Evolutionary conservation across 2,888 invertebrate genomes (phyloP).

Genomic region (Baronia brevicornis): DNA sequence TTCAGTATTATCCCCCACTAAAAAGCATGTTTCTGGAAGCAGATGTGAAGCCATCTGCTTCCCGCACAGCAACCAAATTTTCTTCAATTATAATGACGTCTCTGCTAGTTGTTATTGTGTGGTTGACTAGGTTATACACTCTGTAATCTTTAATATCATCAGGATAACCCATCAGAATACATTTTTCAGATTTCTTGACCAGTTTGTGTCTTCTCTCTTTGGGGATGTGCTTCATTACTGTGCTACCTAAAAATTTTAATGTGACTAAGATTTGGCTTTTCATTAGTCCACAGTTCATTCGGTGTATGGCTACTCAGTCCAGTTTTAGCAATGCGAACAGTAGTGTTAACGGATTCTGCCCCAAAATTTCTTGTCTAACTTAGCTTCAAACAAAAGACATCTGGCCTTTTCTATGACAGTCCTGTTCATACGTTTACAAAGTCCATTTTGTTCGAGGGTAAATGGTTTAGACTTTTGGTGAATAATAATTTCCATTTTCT

Average conservation of each 20-base stretch:
- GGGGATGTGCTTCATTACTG: not conserved
- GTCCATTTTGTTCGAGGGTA: constrained; percentile 17
- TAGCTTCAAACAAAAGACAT: constrained; percentile 14
- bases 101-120: not conserved
- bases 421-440: constrained; percentile 13
- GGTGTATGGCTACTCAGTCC: too few species aligned
- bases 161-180: not conserved
- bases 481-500: constrained; percentile 19
- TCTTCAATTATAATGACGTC: not conserved
- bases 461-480: constrained; percentile 16
- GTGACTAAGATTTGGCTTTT: too few species aligned
- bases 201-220: not conserved
- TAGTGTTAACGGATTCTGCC: not conserved
- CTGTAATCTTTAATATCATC: constrained; percentile 1
- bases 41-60: too few species aligned
- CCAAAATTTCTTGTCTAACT: constrained; percentile 7
- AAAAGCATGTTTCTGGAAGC: too few species aligned
- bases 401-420: constrained; percentile 15
- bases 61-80: too few species aligned
- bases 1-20: too few species aligned
- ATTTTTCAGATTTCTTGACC: not conserved
- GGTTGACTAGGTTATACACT: not conserved
- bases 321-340: too few species aligned
- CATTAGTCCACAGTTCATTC: too few species aligned
- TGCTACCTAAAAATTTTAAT: not conserved